Evolutionary conservation across 2,797 vertebrate species (phyloP), one percentile per base, ranked within the genome.

Genomic region (Chloroceryle amazona): DNA sequence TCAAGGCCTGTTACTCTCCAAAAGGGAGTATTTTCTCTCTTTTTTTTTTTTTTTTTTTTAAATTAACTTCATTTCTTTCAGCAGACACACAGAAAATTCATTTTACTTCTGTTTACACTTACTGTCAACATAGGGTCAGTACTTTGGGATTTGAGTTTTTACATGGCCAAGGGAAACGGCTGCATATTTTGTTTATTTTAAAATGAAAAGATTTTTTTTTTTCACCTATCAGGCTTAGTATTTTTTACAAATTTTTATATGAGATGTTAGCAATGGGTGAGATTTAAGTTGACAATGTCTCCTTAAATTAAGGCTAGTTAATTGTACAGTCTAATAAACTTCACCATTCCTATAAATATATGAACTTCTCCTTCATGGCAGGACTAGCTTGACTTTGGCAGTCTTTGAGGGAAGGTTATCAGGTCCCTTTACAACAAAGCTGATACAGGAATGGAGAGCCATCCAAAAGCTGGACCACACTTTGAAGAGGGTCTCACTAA

Each of bases 221-320:
- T 7, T 3, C 2, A 10, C 46, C 16, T 4, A 71, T 74, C 61
- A 82, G 49, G 33, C 61, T 65, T 31, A 58, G 25, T 68, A 39
- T 58, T 80, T 96, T 93, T 92, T 91, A 68, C 37, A 93, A 65
- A 15, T 90, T 96, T 93, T 92, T 95, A 68, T 62, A 74, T 26
- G 78, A 78, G 57, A 92, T 86, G 54, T 75, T 95, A 93, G 78
- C 1, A 0, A 83, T 62, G 35, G 75, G 67, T 51, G 62, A 95
- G 49, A 95, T 91, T 75, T 86, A 94, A 90, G n/a, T 35, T 81
- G 92, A 93, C 68, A 88, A 17, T 62, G 79, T 89, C 89, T 94
- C 54, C 42, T 90, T 83, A 85, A 70, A 47, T 92, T 95, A 95
- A 74, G 75, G 13, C 19, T 66, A 65, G 86, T 89, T 93, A 95